Percentiles rank a stretch among this genome's conserved stretches.
Evolutionary conservation across 2,888 invertebrate genomes (phyloP).

Genomic region (Spatulosminthurus flaviceps): DNA sequence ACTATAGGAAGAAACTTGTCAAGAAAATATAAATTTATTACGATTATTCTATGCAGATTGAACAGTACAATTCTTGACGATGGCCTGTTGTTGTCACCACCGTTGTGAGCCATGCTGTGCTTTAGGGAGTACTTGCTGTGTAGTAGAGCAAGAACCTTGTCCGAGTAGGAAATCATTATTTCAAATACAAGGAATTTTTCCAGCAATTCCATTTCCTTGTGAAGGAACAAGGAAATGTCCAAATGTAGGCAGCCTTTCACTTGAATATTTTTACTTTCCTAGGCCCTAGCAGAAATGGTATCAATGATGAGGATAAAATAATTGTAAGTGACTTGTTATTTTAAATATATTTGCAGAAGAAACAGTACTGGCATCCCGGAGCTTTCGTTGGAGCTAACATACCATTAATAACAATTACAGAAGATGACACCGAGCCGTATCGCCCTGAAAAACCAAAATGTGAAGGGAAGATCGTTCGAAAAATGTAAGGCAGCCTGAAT

Average conservation of each 20-base stretch:
- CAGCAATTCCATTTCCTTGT: not conserved
- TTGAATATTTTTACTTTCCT: too few species aligned
- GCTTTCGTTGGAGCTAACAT: not conserved
- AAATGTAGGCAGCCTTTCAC: not conserved
- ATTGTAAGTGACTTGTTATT: not conserved
- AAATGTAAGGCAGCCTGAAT: not conserved
- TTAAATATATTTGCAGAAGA: not conserved
- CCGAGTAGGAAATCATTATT: not conserved
- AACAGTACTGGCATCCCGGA: conserved; percentile 1
- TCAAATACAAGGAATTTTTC: conserved; percentile 3
- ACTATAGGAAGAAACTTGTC: too few species aligned
- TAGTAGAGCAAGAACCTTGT: not conserved
- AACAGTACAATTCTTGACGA: not conserved
- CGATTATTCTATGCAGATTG: too few species aligned
- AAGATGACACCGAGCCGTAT: not conserved
- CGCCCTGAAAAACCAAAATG: not conserved
- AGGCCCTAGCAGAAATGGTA: too few species aligned
- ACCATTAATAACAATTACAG: not conserved
- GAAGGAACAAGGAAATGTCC: not conserved
- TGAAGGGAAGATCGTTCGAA: not conserved
- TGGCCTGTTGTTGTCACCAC: conserved; percentile 2
- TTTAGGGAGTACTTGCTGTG: not conserved
- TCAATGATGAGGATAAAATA: too few species aligned
- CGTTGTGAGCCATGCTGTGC: not conserved
- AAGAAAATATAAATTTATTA: too few species aligned